Conservation (phyloP, 2,113 vertebrate species). For the Trogon melanurus region DNA sequence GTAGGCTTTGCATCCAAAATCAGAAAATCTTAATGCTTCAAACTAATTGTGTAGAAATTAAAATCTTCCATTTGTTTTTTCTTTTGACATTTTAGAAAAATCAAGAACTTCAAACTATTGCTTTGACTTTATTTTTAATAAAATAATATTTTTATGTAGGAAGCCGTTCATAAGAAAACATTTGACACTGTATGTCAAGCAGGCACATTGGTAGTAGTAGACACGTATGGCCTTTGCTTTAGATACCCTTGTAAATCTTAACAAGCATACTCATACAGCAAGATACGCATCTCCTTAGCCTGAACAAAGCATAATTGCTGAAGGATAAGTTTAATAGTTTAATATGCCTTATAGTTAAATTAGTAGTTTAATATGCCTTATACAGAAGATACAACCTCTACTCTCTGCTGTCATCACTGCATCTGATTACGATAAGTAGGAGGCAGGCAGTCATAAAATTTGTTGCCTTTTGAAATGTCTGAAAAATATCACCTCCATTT, state of each 20-base stretch:
- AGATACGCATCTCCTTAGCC: neutral
- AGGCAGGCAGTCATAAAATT: neutral
- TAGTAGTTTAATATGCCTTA: neutral
- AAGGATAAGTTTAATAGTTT: neutral
- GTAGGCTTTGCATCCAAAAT: neutral
- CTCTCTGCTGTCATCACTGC: neutral
- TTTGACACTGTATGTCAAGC: neutral
- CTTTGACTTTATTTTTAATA: neutral
- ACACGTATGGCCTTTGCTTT: neutral
- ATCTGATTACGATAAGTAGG: neutral
- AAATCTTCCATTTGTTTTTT: neutral
- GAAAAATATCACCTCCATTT: neutral
- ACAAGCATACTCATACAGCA: neutral
- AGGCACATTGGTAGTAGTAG: neutral
- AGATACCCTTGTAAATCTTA: neutral
- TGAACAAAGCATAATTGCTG: neutral
- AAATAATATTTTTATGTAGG: neutral
- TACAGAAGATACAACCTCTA: neutral
- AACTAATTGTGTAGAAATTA: neutral
- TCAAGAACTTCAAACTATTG: neutral
- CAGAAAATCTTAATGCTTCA: neutral
- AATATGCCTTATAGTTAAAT: neutral
- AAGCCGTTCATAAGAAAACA: neutral
- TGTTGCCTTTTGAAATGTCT: neutral
- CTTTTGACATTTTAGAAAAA: neutral